Base-by-base conservation (phyloP, 2,113 vertebrate species). In the Grallaria varia region DNA sequence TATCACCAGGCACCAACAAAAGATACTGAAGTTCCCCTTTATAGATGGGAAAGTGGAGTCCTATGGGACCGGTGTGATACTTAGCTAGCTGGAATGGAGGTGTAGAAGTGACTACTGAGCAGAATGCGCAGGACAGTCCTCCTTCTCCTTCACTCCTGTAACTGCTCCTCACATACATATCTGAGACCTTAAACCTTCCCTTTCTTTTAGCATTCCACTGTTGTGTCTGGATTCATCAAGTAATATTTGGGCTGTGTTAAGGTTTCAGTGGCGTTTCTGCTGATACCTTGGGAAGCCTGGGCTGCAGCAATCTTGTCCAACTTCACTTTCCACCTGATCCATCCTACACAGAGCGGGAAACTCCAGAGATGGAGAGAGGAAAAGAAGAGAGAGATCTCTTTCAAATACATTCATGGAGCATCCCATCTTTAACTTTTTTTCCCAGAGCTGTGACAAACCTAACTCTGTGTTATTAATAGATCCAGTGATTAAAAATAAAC, bases 281-380 rank as follows among this genome's bases (percentile, higher is more conserved):
- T 67, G 40, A 27, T 25, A 59, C 24, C 37, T 44, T 58, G 45
- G 37, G 77, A 66, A 20, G 33, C 24, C 24, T 75, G 24, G 52
- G 30, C 56, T 37, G n/a, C 35, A 44, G 8, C n/a, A 53, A 14
- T 25, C 33, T 42, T 60, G 39, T 55, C 27, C 45, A 78, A 17
- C 20, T 83, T 89, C 64, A 30, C 14, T n/a, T 50, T 74, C 68
- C 60, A n/a, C n/a, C 39, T 56, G 21, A 30, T 35, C 37, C 44
- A 33, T 58, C 16, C 45, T 45, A n/a, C 8, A 11, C 12, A 35
- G 14, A 2, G 0, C 1, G 0, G 47, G 35, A 74, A 82, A 58
- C 15, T 92, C 50, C 14, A 37, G 63, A 91, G 17, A 7, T 17
- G 28, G 19, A 79, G 39, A 59, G 47, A 39, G 19, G 14, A 20